Evolutionary conservation across 92 coral and sea anemone species (phyloP).

Genomic region (Phenganax stokvisi): DNA sequence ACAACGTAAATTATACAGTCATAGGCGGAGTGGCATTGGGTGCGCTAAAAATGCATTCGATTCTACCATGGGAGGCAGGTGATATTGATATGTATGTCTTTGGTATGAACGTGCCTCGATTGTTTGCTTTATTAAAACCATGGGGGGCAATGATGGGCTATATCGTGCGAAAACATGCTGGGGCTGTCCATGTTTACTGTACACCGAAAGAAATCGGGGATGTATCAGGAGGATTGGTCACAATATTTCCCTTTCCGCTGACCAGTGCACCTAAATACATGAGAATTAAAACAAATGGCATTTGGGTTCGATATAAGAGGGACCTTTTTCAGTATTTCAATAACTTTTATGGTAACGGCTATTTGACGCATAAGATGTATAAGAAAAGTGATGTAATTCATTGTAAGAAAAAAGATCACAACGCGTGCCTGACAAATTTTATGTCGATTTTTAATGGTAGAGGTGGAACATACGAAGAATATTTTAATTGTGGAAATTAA

Average conservation of each 20-base stretch:
- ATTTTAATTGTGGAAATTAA: too few species aligned
- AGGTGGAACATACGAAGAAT: too few species aligned
- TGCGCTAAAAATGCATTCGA: conserved; percentile 41
- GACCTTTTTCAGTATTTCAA: conserved; percentile 25
- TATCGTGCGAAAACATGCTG: neutral
- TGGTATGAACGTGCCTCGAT: neutral
- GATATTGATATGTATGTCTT: conserved; percentile 40
- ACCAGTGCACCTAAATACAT: conserved; percentile 11
- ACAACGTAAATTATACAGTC: conserved; percentile 24
- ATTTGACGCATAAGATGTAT: conserved; percentile 42
- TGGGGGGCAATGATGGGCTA: neutral
- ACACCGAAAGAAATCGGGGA: neutral
- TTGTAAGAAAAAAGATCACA: conserved; percentile 36
- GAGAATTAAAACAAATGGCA: conserved; percentile 43
- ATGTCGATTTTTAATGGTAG: too few species aligned
- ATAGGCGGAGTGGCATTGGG: conserved; percentile 45
- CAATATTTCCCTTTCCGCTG: neutral
- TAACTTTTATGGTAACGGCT: neutral
- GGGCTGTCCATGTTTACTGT: conserved; percentile 40
- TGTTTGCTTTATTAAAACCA: neutral
- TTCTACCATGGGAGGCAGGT: conserved; percentile 55
- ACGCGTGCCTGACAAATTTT: conserved; percentile 27
- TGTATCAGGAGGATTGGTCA: conserved; percentile 43
- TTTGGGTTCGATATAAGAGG: conserved; percentile 33
- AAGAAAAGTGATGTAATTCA: neutral